Evolutionary conservation across 1,140 invertebrate species (phyloP).

Genomic region (Achatina immaculata): DNA sequence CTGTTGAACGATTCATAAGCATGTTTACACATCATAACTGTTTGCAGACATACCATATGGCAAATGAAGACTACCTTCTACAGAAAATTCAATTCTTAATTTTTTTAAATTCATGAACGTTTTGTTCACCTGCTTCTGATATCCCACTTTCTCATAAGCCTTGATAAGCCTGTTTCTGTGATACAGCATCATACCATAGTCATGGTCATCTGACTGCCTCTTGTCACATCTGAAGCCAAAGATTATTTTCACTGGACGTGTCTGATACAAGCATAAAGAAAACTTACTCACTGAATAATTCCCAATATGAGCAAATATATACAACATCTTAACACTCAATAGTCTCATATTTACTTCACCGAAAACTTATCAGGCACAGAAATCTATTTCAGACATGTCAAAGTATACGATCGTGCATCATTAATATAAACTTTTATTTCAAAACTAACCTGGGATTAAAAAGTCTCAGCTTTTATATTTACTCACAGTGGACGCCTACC

Average conservation of each 20-base stretch:
- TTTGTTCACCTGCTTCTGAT: conserved; percentile 65
- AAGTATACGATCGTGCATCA: neutral
- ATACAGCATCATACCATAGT: conserved; percentile 66
- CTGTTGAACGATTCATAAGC: too few relatives aligned
- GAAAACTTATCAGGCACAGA: neutral
- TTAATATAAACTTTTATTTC: neutral
- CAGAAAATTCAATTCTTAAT: too few relatives aligned
- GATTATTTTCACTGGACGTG: conserved; percentile 58
- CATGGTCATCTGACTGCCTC: conserved; percentile 47
- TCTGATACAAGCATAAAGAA: conserved; percentile 40
- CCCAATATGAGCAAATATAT: too few relatives aligned
- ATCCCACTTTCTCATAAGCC: conserved; percentile 67
- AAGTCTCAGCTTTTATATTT: too few relatives aligned
- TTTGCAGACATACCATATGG: too few relatives aligned
- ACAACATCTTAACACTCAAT: too few relatives aligned
- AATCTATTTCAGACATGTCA: neutral
- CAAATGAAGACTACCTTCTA: too few relatives aligned
- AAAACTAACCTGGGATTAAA: too few relatives aligned
- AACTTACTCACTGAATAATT: neutral
- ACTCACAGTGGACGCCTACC: too few relatives aligned
- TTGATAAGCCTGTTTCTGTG: conserved; percentile 66
- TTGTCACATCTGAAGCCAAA: conserved; percentile 64
- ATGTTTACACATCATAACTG: too few relatives aligned
- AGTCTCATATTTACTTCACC: neutral
- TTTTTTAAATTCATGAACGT: too few relatives aligned